A percentile compares a stretch with the other conserved stretches of the same genome.
Conservation (phyloP, 2,797 vertebrate species). For the Knipowitschia caucasica region DNA sequence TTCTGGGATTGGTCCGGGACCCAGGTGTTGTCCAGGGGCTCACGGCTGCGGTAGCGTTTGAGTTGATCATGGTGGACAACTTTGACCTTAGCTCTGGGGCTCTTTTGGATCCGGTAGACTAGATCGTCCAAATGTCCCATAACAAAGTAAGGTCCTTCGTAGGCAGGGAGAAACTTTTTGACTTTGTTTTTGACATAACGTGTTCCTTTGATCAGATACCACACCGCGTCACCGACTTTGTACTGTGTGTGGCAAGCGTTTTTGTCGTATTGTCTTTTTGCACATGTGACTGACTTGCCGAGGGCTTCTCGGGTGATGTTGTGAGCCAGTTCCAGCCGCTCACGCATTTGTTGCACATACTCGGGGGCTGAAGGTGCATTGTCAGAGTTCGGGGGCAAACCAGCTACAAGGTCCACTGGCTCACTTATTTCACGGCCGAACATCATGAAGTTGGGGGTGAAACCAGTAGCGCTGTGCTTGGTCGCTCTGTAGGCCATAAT, state of each 20-base stretch:
- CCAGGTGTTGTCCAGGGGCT: conserved; percentile 1
- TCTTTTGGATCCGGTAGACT: not conserved
- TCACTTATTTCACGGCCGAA: conserved; percentile 23
- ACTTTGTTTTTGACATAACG: not conserved
- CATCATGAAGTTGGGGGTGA: conserved; percentile 28
- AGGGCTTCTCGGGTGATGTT: not conserved
- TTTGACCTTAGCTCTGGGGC: not conserved
- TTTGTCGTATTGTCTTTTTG: no score
- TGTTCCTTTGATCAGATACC: conserved; percentile 11
- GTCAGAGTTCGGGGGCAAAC: conserved; percentile 2
- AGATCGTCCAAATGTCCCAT: conserved; percentile 6
- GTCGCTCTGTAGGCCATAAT: conserved; percentile 31
- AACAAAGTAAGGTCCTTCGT: conserved; percentile 5
- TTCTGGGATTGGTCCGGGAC: not conserved
- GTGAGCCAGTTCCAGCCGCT: not conserved
- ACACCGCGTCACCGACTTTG: not conserved
- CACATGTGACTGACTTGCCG: not conserved
- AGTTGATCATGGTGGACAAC: conserved; percentile 11
- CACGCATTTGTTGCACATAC: not conserved
- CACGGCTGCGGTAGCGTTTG: not conserved
- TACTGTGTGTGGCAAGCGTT: conserved; percentile 3
- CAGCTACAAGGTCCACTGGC: conserved; percentile 8
- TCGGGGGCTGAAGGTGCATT: not conserved
- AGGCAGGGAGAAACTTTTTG: conserved; percentile 5
- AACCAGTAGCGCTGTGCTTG: conserved; percentile 8